Evolutionary conservation across 2,888 invertebrate species (phyloP), one percentile per base, ranked within the genome.

Genomic region (Lepidochrysops patricia): DNA sequence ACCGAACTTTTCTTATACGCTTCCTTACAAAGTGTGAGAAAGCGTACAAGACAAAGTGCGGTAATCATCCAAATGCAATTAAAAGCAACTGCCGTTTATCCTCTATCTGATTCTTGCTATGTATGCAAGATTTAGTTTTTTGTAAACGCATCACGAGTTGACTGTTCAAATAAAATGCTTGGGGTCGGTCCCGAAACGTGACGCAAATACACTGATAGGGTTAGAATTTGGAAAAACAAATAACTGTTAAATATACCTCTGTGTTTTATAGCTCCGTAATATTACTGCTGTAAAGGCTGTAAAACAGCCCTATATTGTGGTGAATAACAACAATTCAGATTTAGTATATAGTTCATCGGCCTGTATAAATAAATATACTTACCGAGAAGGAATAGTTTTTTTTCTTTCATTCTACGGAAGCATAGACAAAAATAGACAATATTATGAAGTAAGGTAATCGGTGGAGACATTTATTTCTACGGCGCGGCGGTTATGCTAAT

Each of bases 101-200:
- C 4, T 1, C 19, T 23, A 43, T 3, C 43, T 4, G 12, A 15
- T 52, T 52, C 15, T 43, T 43, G 7, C 13, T n/a, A 26, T 52
- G 52, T 50, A 26, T 50, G 50, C n/a, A 29, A 54, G 12, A 29
- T 54, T 54, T 54, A 15, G 29, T 27, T 54, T 54, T 54, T 27
- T 27, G 54, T 54, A 54, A 15, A 32, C 54, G 54, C 54, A 32
- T 54, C 54, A 54, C 54, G 32, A 19, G 54, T 23, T 19, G 54
- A 54, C 54, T 54, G 54, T 54, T 54, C 29, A 54, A 54, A 54
- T 29, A 54, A 52, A 52, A 54, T 54, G 19, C 29, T 32, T 19
- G 54, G 54, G 54, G 27, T 54, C 29, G 54, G 27, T 54, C 54
- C 29, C 27, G 19, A 32, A 54, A 54, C 54, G 54, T 54, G 54